Percentiles rank a stretch among this genome's conserved stretches.
These are phyloP conservation scores for Heliconius charithonia DNA, from an alignment of 2,888 invertebrate genomes.

Conservation along the genomic window DNA sequence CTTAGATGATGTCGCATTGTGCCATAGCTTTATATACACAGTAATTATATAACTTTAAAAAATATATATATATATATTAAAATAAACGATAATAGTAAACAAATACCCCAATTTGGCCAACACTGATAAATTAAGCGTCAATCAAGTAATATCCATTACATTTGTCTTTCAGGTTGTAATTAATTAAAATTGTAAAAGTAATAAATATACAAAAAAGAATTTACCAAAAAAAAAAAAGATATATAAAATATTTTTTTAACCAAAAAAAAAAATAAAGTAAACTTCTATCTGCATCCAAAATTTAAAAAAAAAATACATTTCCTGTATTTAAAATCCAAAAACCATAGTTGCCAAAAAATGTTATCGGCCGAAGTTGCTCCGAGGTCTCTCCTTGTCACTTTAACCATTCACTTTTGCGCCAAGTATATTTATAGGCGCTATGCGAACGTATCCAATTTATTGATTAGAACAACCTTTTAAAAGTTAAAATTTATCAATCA, in stretches of 20 bases:
- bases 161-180: not conserved
- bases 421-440: constrained; percentile 5
- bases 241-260: not conserved
- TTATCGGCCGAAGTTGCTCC: not conserved
- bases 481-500: not conserved
- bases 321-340: not conserved
- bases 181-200: not conserved
- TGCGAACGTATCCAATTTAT: not conserved
- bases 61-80: not conserved
- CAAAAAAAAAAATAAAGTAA: not conserved
- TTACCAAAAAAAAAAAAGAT: not conserved
- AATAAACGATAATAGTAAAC: not conserved
- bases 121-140: not conserved
- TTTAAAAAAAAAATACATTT: not conserved
- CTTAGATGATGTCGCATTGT: no score
- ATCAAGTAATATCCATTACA: not conserved
- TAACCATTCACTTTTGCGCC: constrained; percentile 5
- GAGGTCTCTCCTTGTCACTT: constrained; percentile 21
- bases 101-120: not conserved
- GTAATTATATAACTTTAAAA: not conserved
- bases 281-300: not conserved
- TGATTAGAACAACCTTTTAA: constrained; percentile 6
- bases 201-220: not conserved
- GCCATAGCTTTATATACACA: not conserved
- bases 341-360: not conserved